Conservation (phyloP, 2,797 vertebrate species). For the Crypturellus tataupa region DNA sequence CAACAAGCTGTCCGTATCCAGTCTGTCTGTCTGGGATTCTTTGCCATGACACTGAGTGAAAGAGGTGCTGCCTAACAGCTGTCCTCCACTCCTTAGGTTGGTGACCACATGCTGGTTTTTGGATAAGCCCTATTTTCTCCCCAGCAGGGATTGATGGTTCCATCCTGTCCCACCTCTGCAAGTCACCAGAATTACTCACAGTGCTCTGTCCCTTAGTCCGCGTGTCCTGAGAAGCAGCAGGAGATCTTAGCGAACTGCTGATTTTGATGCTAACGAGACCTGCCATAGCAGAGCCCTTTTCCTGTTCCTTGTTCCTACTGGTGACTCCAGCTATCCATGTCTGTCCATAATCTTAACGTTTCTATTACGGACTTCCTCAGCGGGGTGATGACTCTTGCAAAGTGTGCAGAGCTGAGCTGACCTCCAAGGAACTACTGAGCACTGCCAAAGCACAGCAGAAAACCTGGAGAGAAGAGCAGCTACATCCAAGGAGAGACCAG, state of each 20-base stretch:
- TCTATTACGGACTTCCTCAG: not conserved
- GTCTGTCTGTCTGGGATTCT: no score
- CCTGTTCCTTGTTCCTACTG: not conserved
- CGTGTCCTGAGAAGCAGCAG: not conserved
- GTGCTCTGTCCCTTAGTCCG: no score
- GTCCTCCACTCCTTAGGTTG: not conserved
- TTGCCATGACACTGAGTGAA: not conserved
- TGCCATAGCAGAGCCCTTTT: not conserved
- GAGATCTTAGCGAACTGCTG: not conserved
- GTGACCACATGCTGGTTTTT: not conserved
- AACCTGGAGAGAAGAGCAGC: not conserved
- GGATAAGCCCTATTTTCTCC: not conserved
- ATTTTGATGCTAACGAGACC: not conserved
- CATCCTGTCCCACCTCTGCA: not conserved
- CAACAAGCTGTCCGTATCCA: not conserved
- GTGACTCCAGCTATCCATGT: no score
- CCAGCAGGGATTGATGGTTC: not conserved
- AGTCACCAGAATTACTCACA: not conserved
- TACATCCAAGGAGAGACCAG: not conserved
- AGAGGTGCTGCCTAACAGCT: not conserved
- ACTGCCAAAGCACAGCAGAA: not conserved
- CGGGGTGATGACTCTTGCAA: rapidly evolving
- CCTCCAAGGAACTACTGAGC: not conserved
- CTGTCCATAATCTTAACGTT: not conserved
- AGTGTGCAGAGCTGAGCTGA: not conserved